Evolutionary conservation across 64 coral and sea anemone genomes (phyloP), one percentile per base, ranked within the genome.

Genomic region (Montipora cactus): DNA sequence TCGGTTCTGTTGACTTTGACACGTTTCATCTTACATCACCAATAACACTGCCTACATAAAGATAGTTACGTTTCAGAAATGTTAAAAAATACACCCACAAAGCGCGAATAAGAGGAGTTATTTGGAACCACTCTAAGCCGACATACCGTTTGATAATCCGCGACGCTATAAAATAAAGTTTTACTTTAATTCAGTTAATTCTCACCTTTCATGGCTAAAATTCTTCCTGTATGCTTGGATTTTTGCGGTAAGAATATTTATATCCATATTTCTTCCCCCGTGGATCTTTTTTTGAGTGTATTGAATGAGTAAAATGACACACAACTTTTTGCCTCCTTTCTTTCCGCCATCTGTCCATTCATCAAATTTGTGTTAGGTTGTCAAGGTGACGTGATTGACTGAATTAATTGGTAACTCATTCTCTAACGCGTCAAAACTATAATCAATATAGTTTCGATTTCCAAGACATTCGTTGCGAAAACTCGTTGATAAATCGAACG

Each of bases 301-400:
- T 22, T 11, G 49, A 8, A 67, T 16, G 47, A 86, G 15, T 8
- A 49, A 9, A 45, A 18, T 71, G 8, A 16, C 28, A 28, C 1
- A 45, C 13, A 86, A 86, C 82, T 86, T 86, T 7, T 50, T 19
- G 66, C 3, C 61, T 9, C 8, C 49, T 15, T 45, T 70, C 3
- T 10, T 20, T 44, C 66, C 47, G 82, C 82, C 82, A 71, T 47
- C 37, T 86, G 6, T 68, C 62, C 47, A 5, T 84, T 67, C 46
- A 28, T 67, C 12, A 68, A 37, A 2, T 57, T 62, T 44, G 22
- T 64, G 68, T 14, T 20, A 59, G 28, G 82, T 86, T 86, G 62
- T 71, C 82, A 86, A 51, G 82, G 82, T 71, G 82, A 86, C 15
- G 2, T 3, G 46, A 86, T 8, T 18, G 59, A 14, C 37, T 44